phyloP scores from a whole-genome alignment of 1,140 invertebrate genomes.

The Caenorhabditis latens region DNA sequence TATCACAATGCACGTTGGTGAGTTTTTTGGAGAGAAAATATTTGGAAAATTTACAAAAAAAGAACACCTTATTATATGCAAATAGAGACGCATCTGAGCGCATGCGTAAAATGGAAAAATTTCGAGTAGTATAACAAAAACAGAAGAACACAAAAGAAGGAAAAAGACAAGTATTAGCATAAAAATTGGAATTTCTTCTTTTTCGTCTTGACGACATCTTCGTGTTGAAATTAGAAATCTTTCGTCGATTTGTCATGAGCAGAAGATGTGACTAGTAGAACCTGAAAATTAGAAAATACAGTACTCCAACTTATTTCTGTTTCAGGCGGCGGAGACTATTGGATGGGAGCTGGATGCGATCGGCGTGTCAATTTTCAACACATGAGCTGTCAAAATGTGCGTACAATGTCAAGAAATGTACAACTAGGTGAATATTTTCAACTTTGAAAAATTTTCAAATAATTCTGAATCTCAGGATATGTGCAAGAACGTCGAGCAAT shows the following conservation, averaged over 20 bases:
- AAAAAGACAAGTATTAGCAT: slow-evolving; percentile 40
- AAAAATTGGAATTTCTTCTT: slow-evolving; percentile 49
- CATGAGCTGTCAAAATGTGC: slow-evolving; percentile 64
- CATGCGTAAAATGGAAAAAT: neutral
- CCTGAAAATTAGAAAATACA: neutral
- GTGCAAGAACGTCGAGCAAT: slow-evolving; percentile 64
- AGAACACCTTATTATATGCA: slow-evolving; percentile 47
- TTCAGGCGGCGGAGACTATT: slow-evolving; percentile 64
- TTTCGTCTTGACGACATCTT: neutral
- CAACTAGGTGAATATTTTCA: slow-evolving; percentile 52
- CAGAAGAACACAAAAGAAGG: neutral
- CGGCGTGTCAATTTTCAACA: slow-evolving; percentile 63
- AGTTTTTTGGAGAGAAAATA: neutral
- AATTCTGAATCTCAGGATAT: slow-evolving; percentile 44
- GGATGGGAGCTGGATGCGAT: slow-evolving; percentile 66
- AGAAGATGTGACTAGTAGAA: slow-evolving; percentile 17
- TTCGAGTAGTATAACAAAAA: slow-evolving; percentile 41
- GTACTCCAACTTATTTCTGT: neutral
- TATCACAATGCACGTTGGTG: slow-evolving; percentile 67
- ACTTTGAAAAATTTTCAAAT: neutral
- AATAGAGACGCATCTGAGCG: neutral
- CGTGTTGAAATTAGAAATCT: no score
- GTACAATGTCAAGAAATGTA: slow-evolving; percentile 62
- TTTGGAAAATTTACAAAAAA: neutral
- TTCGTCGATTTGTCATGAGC: neutral